These are phyloP conservation scores for Eptatretus atami DNA, from an alignment of 2,797 vertebrate genomes.

Conservation along the genomic window DNA sequence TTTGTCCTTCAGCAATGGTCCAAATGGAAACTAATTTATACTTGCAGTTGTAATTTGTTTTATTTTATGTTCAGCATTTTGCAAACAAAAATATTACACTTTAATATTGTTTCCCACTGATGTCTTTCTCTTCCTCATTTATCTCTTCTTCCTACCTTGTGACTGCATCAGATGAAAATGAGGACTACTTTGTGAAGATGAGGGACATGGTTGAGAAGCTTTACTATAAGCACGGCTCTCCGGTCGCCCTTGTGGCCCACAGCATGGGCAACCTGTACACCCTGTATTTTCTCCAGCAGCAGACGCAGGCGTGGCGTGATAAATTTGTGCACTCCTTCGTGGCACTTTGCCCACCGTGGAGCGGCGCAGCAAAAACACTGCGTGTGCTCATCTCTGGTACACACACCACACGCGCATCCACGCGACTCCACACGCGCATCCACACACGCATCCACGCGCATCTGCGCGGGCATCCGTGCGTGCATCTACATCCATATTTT, in stretches of 20 bases:
- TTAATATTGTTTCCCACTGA: neutral
- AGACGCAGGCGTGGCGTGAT: conserved; percentile 73
- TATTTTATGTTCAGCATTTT: neutral
- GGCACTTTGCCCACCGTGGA: conserved; percentile 56
- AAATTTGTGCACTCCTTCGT: conserved; percentile 49
- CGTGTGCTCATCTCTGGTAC: conserved; percentile 60
- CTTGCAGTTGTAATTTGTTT: neutral
- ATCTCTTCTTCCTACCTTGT: no score
- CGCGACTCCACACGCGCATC: no score
- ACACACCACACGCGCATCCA: no score
- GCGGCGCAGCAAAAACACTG: conserved; percentile 68
- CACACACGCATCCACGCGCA: no score
- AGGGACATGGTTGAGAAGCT: conserved; percentile 60
- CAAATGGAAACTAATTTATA: neutral
- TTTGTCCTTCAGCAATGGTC: neutral
- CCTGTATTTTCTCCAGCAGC: conserved; percentile 68
- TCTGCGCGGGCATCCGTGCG: neutral
- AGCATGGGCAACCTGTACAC: conserved; percentile 98
- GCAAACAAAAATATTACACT: neutral
- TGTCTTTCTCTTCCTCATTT: conserved; percentile 5
- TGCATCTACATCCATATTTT: no score
- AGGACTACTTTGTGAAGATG: conserved; percentile 40
- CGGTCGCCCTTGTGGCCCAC: conserved; percentile 64
- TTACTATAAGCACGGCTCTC: conserved; percentile 32
- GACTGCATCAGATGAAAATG: conserved; percentile 42